phyloP scores from a whole-genome alignment of 53 echinoderm and acorn worm genomes.

The Pentamera pediparva region DNA sequence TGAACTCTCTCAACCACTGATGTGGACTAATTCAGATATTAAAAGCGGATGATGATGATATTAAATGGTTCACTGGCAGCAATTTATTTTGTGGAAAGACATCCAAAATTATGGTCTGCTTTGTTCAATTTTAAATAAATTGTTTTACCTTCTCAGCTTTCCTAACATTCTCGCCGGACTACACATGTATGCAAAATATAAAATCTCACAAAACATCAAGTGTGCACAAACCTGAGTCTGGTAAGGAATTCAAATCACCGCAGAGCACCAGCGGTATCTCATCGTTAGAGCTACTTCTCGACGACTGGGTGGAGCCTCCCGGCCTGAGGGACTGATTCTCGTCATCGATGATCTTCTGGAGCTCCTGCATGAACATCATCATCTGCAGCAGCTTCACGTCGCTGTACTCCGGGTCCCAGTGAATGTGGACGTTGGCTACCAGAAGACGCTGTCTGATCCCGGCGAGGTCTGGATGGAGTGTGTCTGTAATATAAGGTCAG shows the following conservation, averaged over 20 bases:
- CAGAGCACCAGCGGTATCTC: constrained; percentile 79
- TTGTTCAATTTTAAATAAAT: too few relatives aligned
- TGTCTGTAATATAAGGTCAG: constrained; percentile 2
- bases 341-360: constrained; percentile 90
- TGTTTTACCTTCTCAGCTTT: too few relatives aligned
- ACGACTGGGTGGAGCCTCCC: constrained; percentile 50
- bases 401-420: constrained; percentile 98
- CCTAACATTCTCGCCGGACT: not conserved
- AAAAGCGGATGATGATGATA: too few relatives aligned
- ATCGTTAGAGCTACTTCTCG: constrained; percentile 9
- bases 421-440: constrained; percentile 94
- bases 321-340: constrained; percentile 89
- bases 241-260: constrained; percentile 97
- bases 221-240: constrained; percentile 76
- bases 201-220: not conserved
- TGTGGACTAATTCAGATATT: too few relatives aligned
- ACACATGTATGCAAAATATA: not conserved
- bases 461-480: constrained; percentile 46
- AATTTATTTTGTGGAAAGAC: too few relatives aligned
- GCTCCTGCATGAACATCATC: constrained; percentile 99
- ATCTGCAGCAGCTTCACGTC: constrained; percentile 99
- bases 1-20: too few relatives aligned
- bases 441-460: constrained; percentile 71
- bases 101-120: too few relatives aligned
- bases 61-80: too few relatives aligned